Percentiles rank a stretch among this genome's conserved stretches.
These are phyloP conservation scores for Theocolax elegans DNA, from an alignment of 1,140 invertebrate genomes.

Conservation along the genomic window DNA sequence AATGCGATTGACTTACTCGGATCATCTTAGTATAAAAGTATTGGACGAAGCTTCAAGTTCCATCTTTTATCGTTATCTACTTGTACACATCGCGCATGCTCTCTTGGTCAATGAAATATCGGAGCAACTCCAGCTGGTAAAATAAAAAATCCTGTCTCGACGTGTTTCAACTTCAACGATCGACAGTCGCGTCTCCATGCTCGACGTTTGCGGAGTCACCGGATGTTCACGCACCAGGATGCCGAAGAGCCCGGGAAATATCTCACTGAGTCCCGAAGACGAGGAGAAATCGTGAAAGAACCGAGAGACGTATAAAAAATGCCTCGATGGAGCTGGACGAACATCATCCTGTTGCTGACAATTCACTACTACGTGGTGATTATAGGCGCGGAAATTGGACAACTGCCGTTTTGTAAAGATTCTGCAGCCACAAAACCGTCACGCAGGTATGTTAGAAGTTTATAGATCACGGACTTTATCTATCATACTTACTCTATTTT, in stretches of 20 bases:
- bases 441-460: constrained; percentile 9
- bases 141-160: neutral
- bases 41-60: no score
- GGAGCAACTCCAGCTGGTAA: no score
- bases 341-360: neutral
- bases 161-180: neutral
- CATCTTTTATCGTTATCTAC: no score
- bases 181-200: neutral
- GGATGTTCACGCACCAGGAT: constrained; percentile 6
- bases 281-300: neutral
- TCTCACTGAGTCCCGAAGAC: neutral
- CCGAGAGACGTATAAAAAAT: constrained; percentile 9
- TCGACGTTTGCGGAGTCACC: neutral
- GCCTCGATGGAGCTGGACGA: constrained; percentile 3
- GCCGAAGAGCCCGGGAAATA: neutral
- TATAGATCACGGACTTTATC: no score
- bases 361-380: neutral
- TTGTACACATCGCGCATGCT: no score
- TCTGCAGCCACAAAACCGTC: neutral
- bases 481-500: no score
- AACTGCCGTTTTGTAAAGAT: constrained; percentile 35
- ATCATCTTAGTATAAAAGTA: no score
- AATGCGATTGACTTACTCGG: no score
- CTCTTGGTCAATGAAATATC: no score
- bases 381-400: constrained; percentile 26